Base-by-base conservation (phyloP, 2,113 vertebrate species). In the Leucopsar rothschildi region DNA sequence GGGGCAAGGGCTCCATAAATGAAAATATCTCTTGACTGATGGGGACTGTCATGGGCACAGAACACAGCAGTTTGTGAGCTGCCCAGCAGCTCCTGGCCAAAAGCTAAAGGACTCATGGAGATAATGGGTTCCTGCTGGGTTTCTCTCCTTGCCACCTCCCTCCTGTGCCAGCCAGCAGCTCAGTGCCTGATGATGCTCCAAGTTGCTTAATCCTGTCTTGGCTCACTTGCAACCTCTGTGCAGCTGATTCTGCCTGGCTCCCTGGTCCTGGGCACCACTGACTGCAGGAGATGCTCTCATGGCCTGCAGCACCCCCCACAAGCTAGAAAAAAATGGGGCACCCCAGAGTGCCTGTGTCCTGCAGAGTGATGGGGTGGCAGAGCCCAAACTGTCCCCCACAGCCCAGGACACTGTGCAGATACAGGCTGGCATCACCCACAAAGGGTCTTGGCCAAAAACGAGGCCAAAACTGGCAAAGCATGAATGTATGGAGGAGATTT, bases 1-100 rank as follows among this genome's bases (percentile, higher is more conserved):
- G 45, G 28, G 16, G 29, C 15, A 15, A 13, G 11, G 40, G 40
- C 28, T 47, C 50, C 2, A 1, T 5, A 33, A 78, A 77, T 68
- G 21, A 37, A 86, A 76, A 44, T 40, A 42, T 24, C 40, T 64
- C 77, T 16, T 29, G 27, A 12, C 45, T 52, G 77, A 10, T 57
- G 55, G 77, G 37, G 64, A 11, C 28, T 49, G 64, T 3, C 19
- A 31, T 0, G 25, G 42, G 24, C 60, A 63, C 50, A 8, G 9
- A 23, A 10, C 4, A 2, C 23, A 50, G 57, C 6, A 3, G 4
- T 20, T 0, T 17, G 10, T 42, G 63, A 68, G 53, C 77, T 80
- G 53, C 85, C 63, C 73, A 77, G 69, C 71, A 79, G 59, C 82
- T 94, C 71, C 90, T 60, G 65, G 53, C 45, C 86, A 66, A 66